Conservation (phyloP, 2,888 invertebrate genomes). For the Drosophila prolongata region DNA sequence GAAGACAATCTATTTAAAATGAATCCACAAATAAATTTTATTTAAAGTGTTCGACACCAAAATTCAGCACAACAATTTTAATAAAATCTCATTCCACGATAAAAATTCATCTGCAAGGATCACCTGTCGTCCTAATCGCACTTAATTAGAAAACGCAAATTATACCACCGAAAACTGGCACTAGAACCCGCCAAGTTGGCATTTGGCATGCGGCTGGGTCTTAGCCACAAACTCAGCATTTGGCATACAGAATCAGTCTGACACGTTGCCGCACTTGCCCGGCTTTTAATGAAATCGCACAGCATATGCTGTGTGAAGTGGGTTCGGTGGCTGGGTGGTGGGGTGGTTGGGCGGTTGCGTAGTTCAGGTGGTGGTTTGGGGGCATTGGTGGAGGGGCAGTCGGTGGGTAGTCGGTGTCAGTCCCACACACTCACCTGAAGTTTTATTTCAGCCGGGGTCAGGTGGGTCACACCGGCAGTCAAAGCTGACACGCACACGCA, state of each 20-base stretch:
- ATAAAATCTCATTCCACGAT: not conserved
- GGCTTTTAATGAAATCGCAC: conserved; percentile 57
- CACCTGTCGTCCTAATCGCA: conserved; percentile 18
- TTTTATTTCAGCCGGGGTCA: conserved; percentile 61
- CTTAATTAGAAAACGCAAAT: conserved; percentile 52
- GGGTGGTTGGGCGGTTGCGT: conserved; percentile 1
- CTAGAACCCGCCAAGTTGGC: conserved; percentile 39
- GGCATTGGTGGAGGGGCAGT: not conserved
- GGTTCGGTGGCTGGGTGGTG: conserved; percentile 22
- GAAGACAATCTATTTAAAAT: too few relatives aligned
- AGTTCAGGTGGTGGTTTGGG: not conserved
- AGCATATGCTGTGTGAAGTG: conserved; percentile 51
- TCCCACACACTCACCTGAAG: conserved; percentile 42
- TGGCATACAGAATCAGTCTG: conserved; percentile 19
- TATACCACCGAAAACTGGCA: conserved; percentile 39
- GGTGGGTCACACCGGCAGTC: conserved; percentile 64
- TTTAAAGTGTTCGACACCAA: too few relatives aligned
- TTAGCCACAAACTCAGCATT: conserved; percentile 26
- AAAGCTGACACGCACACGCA: conserved; percentile 78
- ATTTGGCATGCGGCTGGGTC: conserved; percentile 37
- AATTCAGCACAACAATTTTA: not conserved
- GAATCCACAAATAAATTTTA: too few relatives aligned
- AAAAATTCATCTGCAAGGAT: not conserved
- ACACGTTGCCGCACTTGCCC: conserved; percentile 43
- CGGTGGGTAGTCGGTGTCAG: conserved; percentile 14